These are phyloP conservation scores for Scopus umbretta DNA, from an alignment of 2,113 vertebrate species.

Conservation along the genomic window DNA sequence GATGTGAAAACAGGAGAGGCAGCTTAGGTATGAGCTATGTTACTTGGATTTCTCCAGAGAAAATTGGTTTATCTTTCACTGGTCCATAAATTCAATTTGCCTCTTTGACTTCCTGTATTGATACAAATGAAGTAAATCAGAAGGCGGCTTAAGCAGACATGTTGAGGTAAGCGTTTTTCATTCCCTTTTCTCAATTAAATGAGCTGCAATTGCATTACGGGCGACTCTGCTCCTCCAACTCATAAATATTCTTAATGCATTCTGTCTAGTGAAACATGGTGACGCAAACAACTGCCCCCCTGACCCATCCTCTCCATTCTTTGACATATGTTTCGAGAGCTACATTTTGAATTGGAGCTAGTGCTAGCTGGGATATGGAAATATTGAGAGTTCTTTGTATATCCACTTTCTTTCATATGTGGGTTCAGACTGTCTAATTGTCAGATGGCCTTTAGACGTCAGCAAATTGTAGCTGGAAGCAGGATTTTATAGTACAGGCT, in stretches of 20 bases:
- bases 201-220: constrained; percentile 86
- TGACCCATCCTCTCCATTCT: constrained; percentile 62
- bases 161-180: constrained; percentile 72
- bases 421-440: constrained; percentile 15
- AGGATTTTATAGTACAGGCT: constrained; percentile 38
- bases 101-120: constrained; percentile 84
- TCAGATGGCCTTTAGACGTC: constrained; percentile 45
- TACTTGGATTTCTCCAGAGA: constrained; percentile 75
- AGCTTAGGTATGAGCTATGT: constrained; percentile 61
- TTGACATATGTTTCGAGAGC: constrained; percentile 32
- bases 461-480: constrained; percentile 66
- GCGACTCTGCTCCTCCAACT: constrained; percentile 76
- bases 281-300: constrained; percentile 61
- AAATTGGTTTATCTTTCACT: constrained; percentile 85
- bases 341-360: background rate
- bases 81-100: constrained; percentile 85
- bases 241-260: constrained; percentile 83
- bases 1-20: constrained; percentile 55
- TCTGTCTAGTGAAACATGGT: constrained; percentile 69
- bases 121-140: constrained; percentile 76
- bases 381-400: constrained; percentile 3
- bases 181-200: constrained; percentile 85
- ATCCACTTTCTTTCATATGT: background rate
- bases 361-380: constrained; percentile 27
- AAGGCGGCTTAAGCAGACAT: constrained; percentile 69